Base-by-base conservation (phyloP, 2,113 vertebrate genomes). In the Microcebus jonahi region DNA sequence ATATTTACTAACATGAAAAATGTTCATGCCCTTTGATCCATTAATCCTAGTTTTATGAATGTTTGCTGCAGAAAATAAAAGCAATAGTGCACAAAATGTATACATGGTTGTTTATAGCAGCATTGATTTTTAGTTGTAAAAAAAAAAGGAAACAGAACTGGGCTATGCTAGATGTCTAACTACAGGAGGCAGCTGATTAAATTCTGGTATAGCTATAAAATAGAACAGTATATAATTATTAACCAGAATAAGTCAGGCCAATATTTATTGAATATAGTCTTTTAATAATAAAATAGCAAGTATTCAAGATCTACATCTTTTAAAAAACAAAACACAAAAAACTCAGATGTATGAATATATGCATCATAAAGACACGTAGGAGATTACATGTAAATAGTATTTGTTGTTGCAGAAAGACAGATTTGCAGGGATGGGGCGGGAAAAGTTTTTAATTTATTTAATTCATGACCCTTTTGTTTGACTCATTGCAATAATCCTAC, bases 1-100 rank as follows among this genome's bases (percentile, higher is more conserved):
- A 42, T 67, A 73, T n/a, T 82, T 88, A 92, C 82, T 95, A 86
- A 96, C 93, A 86, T 95, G 23, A 93, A 91, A 95, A 91, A 76
- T 92, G 36, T 27, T 2, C 23, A 77, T 50, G 21, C 18, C 53
- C 42, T 94, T 96, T 94, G 67, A 85, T 90, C n/a, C 61, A 65
- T 90, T 71, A 90, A 39, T 92, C 84, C 15, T 0, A 25, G 5
- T 77, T 97, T 95, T 81, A 23, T 55, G 77, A 90, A 27, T 34
- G 25, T 73, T 50, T 92, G 65, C 71, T 34, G 17, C 7, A 85
- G 90, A 91, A 90, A 87, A 84, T 63, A 67, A 73, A 97, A 77
- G 50, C 68, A 90, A 55, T 39, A 77, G 12, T 34, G 12, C 4
- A 8, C 55, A 45, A 95, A 77, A 29, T 17, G 23, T 85, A 3